Evolutionary conservation across 2,888 invertebrate genomes (phyloP).

Genomic region (Nephrocerus scutellatus): DNA sequence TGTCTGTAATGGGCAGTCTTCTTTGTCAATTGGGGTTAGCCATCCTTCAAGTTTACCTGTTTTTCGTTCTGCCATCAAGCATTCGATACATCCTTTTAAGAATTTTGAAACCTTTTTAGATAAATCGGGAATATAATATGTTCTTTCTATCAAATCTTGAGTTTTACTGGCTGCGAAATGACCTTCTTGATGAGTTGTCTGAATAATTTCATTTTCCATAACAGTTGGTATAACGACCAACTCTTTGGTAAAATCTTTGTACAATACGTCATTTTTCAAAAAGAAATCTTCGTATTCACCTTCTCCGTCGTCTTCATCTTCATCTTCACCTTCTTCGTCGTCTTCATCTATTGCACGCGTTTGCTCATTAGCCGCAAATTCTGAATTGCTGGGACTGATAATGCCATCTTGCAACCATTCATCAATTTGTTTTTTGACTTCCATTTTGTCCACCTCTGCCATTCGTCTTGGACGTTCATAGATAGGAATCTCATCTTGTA

Average conservation of each 20-base stretch:
- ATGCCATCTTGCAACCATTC: no score
- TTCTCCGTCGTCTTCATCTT: no score
- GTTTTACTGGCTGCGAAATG: constrained; percentile 33
- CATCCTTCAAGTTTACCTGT: constrained; percentile 35
- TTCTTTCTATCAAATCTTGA: constrained; percentile 22
- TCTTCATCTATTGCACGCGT: no score
- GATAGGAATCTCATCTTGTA: no score
- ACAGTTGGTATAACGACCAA: constrained; percentile 31
- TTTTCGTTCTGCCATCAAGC: constrained; percentile 22
- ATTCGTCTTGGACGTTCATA: no score
- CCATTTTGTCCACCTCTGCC: no score
- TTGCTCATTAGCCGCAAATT: no score
- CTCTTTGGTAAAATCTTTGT: constrained; percentile 4
- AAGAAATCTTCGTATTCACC: constrained; percentile 4
- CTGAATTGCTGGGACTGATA: no score
- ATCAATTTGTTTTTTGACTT: no score
- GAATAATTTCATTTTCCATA: no score
- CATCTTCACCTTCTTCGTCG: no score
- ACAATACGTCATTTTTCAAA: constrained; percentile 4
- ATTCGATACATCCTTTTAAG: constrained; percentile 12
- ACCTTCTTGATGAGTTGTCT: constrained; percentile 35
- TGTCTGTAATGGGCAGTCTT: constrained; percentile 27
- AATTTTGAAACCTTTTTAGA: constrained; percentile 3
- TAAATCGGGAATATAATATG: constrained; percentile 26
- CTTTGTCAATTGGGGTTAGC: constrained; percentile 32